Evolutionary conservation across 2,797 vertebrate genomes (phyloP), one percentile per base, ranked within the genome.

Genomic region (Tadarida brasiliensis): DNA sequence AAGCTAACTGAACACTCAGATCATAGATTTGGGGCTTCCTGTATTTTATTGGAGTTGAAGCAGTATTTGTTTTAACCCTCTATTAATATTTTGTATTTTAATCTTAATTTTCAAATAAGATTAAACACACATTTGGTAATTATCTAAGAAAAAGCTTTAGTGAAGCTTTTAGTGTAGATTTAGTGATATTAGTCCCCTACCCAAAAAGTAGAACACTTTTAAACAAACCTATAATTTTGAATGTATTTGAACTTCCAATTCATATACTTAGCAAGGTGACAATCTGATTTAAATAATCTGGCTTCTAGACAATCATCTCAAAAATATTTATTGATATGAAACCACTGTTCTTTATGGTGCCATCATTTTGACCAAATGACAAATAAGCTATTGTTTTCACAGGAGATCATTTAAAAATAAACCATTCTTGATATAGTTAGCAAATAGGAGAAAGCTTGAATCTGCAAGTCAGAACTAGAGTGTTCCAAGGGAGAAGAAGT

Each of bases 281-380:
- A 89, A 51, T 30, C 51, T 90, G 82, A 96, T 88, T 96, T 87
- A 82, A 90, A 63, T 70, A 68, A 96, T 78, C 61, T 92, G 63
- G 74, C 67, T 94, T 96, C 83, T 57, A 85, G 57, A 82, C 11
- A 90, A 86, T 87, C 92, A 92, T 92, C 85, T 91, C 59, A 91
- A 70, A 96, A 93, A 81, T 94, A 94, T 81, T 54, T 90, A 87
- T 44, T 94, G 82, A 97, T 94, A 96, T 57, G 26, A 97, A 94
- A 77, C 57, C 87, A 90, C 63, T 91, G 44, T 88, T 96, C 26
- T 89, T 95, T 87, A 77, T 49, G n/a, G 51, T 92, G 73, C n/a
- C 74, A 73, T 94, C 68, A 90, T 87, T 93, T 90, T 81, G 28
- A 87, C 61, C 35, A 91, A 82, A 56, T 70, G 85, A 95, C 28